Percentiles rank a stretch among this genome's conserved stretches.
These are phyloP conservation scores for Myotis davidii DNA, from an alignment of 2,113 vertebrate genomes.

Conservation along the genomic window DNA sequence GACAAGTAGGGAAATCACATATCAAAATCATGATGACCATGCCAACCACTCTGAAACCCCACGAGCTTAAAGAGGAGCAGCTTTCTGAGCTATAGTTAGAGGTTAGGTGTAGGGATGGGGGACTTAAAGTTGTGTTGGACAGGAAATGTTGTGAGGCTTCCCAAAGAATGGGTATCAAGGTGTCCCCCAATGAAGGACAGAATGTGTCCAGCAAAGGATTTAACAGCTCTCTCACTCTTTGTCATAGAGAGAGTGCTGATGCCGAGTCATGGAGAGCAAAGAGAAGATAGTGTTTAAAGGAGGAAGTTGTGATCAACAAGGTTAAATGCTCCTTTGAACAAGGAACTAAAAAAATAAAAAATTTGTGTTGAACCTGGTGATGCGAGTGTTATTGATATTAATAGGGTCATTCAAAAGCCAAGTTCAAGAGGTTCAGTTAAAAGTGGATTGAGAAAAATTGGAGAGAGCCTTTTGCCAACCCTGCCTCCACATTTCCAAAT, in stretches of 20 bases:
- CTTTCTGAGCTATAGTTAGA: not conserved
- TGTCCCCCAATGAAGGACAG: not conserved
- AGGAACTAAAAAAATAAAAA: not conserved
- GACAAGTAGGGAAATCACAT: too few species aligned
- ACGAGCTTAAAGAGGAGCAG: not conserved
- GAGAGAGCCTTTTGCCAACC: not conserved
- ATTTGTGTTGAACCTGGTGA: accelerated
- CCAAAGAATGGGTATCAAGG: not conserved
- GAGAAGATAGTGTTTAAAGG: not conserved
- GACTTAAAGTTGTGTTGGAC: not conserved
- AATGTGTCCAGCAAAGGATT: not conserved
- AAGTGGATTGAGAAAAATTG: not conserved
- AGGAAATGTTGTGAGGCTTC: not conserved
- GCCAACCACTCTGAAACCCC: not conserved
- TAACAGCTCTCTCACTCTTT: not conserved
- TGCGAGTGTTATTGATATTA: accelerated
- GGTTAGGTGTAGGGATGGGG: not conserved
- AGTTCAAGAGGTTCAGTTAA: not conserved
- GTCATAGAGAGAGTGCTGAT: not conserved
- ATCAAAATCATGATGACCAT: not conserved
- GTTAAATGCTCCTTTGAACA: not conserved
- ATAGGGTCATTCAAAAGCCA: not conserved
- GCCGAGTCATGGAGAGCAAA: not conserved
- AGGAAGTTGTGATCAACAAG: too few species aligned
- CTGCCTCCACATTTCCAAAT: not conserved